Evolutionary conservation across 2,113 vertebrate species (phyloP).

Genomic region (Epinephelus cyanopodus): DNA sequence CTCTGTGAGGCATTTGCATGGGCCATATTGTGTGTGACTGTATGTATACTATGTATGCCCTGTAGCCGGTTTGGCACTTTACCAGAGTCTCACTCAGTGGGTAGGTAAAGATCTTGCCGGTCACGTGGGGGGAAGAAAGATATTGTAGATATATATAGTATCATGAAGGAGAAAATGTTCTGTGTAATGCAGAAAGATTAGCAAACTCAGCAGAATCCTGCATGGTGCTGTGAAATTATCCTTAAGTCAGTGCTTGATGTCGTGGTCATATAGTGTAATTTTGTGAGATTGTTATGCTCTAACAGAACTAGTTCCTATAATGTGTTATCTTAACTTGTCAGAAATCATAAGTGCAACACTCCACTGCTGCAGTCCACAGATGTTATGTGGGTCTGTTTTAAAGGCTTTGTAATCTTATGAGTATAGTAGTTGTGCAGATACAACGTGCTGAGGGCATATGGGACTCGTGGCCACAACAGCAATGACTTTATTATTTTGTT

Average conservation of each 20-base stretch:
- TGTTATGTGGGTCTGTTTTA: neutral
- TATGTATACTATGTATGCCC: conserved; percentile 6
- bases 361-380: neutral
- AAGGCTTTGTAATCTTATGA: neutral
- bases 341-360: neutral
- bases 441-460: neutral
- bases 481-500: neutral
- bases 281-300: neutral
- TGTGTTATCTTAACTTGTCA: no score
- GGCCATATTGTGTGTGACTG: neutral
- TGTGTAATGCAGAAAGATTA: neutral
- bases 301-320: no score
- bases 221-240: neutral
- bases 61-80: conserved; percentile 13
- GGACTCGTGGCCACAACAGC: neutral
- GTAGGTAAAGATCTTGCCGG: conserved; percentile 12
- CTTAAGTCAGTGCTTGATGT: neutral
- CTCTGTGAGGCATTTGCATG: neutral
- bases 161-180: conserved; percentile 35
- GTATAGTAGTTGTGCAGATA: neutral
- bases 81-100: conserved; percentile 30
- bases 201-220: conserved; percentile 18
- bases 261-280: neutral
- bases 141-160: conserved; percentile 26
- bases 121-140: conserved; percentile 3